Evolutionary conservation across 2,888 invertebrate species (phyloP), one percentile per base, ranked within the genome.

Genomic region (Pedicia rivosa): DNA sequence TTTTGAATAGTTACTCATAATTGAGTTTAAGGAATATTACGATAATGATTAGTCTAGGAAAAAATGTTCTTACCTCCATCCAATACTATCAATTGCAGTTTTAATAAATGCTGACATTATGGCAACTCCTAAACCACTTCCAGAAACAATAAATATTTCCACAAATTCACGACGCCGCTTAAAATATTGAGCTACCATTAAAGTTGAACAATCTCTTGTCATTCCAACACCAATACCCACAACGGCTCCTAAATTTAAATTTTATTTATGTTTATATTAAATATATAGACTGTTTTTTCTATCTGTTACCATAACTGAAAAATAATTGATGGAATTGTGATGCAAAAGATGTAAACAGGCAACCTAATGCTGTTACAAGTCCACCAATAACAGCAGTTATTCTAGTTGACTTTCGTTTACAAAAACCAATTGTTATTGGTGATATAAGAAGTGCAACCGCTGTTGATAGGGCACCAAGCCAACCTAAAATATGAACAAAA

Each of bases 121-220:
- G 9, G 82, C 76, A 43, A 86, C 81, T 40, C 87, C 87, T 32
- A 86, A 64, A 3, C 88, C 87, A 52, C 81, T 82, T 50, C 84
- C 86, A 46, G 82, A 79, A 37, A 86, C 78, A 46, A 87, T 78
- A 57, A 87, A 79, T 52, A 88, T 83, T 62, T 90, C 88, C 35
- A 87, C 86, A 48, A 86, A 68, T 59, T 88, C 87, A 41, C 88
- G 64, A 49, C 77, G 67, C 44, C 81, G 62, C 56, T 86, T 84
- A 70, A 88, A 88, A 64, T 88, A 90, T 57, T 86, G 84, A 27
- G 86, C 87, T 42, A 88, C 81, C 83, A 88, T 87, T 49, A 88
- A 63, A 28, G 83, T 83, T 15, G 84, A 81, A 51, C 86, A 84
- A 59, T 84, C 86, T 44, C 86, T 63, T 5, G 84, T 84, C 56